These are phyloP conservation scores for Crotalus tigris DNA, from an alignment of 2,113 vertebrate species.

Conservation along the genomic window DNA sequence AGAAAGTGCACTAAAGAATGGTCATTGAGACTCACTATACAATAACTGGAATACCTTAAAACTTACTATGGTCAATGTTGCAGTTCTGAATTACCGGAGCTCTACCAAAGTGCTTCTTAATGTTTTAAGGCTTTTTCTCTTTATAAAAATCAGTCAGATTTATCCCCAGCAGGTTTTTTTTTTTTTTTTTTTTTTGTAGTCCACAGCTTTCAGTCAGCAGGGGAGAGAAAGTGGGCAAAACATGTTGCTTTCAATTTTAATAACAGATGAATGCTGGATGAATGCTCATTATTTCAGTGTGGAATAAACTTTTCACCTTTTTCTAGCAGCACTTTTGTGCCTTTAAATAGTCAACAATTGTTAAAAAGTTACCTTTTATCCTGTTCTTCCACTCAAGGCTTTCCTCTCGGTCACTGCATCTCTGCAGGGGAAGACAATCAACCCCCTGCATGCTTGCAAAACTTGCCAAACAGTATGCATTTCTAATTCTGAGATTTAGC, in stretches of 20 bases:
- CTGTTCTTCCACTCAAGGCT: not conserved
- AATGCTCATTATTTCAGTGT: not conserved
- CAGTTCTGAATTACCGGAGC: slow-evolving; percentile 39
- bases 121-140: slow-evolving; percentile 54
- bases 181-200: not conserved
- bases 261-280: slow-evolving; percentile 41
- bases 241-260: slow-evolving; percentile 30
- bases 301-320: not conserved
- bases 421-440: not conserved
- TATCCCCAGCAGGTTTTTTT: slow-evolving; percentile 30
- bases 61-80: slow-evolving; percentile 44
- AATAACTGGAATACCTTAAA: slow-evolving; percentile 6
- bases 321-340: not conserved
- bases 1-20: slow-evolving; percentile 38
- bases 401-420: not conserved
- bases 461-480: not conserved
- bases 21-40: slow-evolving; percentile 33
- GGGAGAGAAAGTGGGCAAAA: not conserved
- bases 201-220: not conserved
- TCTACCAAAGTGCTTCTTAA: slow-evolving; percentile 39
- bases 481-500: not conserved
- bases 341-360: not conserved
- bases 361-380: not conserved
- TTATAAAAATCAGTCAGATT: slow-evolving; percentile 37
- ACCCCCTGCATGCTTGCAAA: not conserved